Conservation (phyloP, 2,797 vertebrate species). For the Miichthys miiuy region DNA sequence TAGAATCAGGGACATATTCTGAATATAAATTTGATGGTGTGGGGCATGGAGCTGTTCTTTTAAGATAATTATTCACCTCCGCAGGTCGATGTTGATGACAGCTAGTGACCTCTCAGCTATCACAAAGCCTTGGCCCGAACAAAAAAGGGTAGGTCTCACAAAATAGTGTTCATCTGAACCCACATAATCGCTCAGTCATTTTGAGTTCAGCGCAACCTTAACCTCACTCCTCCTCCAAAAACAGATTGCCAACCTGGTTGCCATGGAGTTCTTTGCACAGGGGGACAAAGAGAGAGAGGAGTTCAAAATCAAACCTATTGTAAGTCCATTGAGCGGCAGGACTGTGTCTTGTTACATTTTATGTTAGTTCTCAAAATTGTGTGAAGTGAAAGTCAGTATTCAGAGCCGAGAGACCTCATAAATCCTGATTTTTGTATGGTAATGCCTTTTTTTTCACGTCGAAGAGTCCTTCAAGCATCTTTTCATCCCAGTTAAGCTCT, state of each 20-base stretch:
- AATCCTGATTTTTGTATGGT: not conserved
- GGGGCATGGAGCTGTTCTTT: not conserved
- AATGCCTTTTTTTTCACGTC: not conserved
- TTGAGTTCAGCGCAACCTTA: constrained; percentile 18
- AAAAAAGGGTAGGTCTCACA: constrained; percentile 58
- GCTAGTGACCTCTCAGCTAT: constrained; percentile 76
- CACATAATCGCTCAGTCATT: not conserved
- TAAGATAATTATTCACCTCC: constrained; percentile 21
- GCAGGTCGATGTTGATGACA: constrained; percentile 79
- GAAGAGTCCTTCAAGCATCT: not conserved
- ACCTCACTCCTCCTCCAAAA: constrained; percentile 16
- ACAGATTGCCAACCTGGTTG: constrained; percentile 73
- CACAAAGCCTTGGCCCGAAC: constrained; percentile 78
- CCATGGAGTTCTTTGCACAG: constrained; percentile 79
- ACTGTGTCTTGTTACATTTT: not conserved
- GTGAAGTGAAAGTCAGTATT: not conserved
- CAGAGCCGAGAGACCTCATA: not conserved
- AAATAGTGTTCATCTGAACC: not conserved
- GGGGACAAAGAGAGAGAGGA: constrained; percentile 76
- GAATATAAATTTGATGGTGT: not conserved
- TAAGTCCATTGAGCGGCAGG: constrained; percentile 43
- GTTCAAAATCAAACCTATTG: constrained; percentile 74
- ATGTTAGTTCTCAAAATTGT: not conserved
- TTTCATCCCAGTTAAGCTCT: not conserved
- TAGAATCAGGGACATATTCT: not conserved